Percentiles rank a stretch among this genome's conserved stretches.
These are phyloP conservation scores for Meandrina meandrites DNA, from an alignment of 92 coral and sea anemone species.

Conservation along the genomic window DNA sequence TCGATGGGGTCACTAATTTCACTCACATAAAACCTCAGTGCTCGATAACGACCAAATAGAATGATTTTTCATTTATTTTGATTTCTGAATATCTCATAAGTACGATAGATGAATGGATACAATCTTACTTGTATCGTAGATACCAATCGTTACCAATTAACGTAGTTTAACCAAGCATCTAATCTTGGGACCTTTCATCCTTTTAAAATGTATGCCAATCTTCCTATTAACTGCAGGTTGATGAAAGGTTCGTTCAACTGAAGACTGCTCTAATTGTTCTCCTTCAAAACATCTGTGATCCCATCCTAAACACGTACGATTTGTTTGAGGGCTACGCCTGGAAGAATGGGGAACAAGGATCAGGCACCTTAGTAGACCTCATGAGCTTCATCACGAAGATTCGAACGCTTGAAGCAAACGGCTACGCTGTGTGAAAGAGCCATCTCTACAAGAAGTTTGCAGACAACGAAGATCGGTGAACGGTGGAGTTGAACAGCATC, in stretches of 20 bases:
- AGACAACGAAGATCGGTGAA: neutral
- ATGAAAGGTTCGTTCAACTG: neutral
- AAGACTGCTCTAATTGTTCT: conserved; percentile 26
- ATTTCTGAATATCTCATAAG: too few species aligned
- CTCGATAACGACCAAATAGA: too few species aligned
- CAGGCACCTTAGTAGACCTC: conserved; percentile 5
- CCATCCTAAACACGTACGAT: conserved; percentile 16
- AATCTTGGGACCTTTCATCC: neutral
- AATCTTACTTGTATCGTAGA: too few species aligned
- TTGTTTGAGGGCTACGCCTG: conserved; percentile 35
- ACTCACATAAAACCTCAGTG: too few species aligned
- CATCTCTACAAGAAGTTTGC: conserved; percentile 4
- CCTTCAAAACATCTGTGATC: conserved; percentile 33
- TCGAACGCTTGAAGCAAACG: conserved; percentile 15
- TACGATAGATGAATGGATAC: too few species aligned
- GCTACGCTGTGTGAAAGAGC: conserved; percentile 30
- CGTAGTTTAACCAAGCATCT: too few species aligned
- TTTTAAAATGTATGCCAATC: neutral
- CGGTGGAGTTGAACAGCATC: conserved; percentile 10
- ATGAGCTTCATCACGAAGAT: conserved; percentile 22
- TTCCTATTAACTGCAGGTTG: neutral
- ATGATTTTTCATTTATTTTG: too few species aligned
- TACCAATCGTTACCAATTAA: too few species aligned
- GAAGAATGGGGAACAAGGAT: conserved; percentile 28
- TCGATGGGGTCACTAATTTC: too few species aligned